Conservation (phyloP, 2,888 invertebrate species). For the Lithosia quadra region DNA sequence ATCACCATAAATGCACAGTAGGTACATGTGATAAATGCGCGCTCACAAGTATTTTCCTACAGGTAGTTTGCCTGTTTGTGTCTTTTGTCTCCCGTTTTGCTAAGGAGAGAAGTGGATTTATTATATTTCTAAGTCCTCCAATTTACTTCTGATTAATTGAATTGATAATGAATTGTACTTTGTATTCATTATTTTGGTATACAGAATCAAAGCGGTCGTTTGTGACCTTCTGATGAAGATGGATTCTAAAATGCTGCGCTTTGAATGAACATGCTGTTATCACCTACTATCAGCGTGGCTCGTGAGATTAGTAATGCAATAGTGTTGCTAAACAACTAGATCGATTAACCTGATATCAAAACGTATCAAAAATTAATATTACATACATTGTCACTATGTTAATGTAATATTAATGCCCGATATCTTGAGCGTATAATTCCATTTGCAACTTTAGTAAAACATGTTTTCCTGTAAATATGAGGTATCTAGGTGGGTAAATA, state of each 20-base stretch:
- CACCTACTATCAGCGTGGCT: background rate
- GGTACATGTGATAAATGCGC: no score
- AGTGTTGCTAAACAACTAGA: slow-evolving; percentile 10
- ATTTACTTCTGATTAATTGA: no score
- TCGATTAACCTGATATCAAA: slow-evolving; percentile 13
- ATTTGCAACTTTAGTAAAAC: background rate
- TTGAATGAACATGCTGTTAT: background rate
- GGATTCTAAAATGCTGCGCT: background rate
- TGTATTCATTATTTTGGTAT: background rate
- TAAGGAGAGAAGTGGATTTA: no score
- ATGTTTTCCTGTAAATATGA: slow-evolving; percentile 10
- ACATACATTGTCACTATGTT: background rate
- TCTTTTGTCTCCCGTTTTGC: no score
- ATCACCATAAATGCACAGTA: no score
- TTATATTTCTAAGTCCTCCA: no score
- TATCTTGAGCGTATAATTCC: background rate
- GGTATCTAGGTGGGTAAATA: background rate
- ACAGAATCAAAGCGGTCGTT: background rate
- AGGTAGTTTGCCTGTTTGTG: no score
- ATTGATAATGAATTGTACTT: no score
- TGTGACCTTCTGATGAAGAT: background rate
- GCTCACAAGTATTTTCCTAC: no score
- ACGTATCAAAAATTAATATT: background rate
- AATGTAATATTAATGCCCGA: background rate
- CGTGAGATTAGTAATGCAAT: background rate